A percentile compares a stretch with the other conserved stretches of the same genome.
Conservation (phyloP, 2,113 vertebrate genomes). For the Pyxicephalus adspersus region DNA sequence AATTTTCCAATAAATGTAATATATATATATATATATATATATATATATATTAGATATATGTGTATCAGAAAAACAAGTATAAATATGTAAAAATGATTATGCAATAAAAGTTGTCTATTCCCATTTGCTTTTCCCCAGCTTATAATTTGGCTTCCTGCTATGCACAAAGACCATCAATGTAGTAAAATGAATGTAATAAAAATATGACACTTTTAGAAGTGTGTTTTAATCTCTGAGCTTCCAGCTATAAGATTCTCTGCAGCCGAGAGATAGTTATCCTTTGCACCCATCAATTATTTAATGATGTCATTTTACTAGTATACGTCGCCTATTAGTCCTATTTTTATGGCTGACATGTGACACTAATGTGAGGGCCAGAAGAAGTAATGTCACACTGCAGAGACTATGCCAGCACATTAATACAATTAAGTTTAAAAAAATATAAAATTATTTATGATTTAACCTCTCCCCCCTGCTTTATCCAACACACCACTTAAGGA, state of each 20-base stretch:
- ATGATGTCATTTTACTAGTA: conserved; percentile 17
- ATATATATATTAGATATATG: too few relatives aligned
- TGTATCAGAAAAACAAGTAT: too few relatives aligned
- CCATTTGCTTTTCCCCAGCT: too few relatives aligned
- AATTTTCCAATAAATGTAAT: too few relatives aligned
- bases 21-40: too few relatives aligned
- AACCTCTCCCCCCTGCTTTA: not conserved
- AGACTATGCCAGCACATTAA: conserved; percentile 17
- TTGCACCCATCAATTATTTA: conserved; percentile 32
- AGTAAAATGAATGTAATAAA: too few relatives aligned
- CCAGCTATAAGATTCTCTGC: not conserved
- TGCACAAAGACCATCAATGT: too few relatives aligned
- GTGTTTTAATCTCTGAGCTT: not conserved
- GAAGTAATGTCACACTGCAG: conserved; percentile 14
- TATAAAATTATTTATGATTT: conserved; percentile 22
- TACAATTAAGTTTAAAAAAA: conserved; percentile 23
- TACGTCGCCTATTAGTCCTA: conserved; percentile 16
- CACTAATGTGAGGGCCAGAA: conserved; percentile 4
- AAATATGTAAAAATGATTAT: too few relatives aligned
- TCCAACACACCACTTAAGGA: too few relatives aligned
- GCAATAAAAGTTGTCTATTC: too few relatives aligned
- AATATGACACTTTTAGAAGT: too few relatives aligned
- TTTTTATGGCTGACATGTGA: conserved; percentile 33
- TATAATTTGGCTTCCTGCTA: too few relatives aligned
- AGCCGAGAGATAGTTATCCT: conserved; percentile 22